Base-by-base conservation (phyloP, 2,888 invertebrate genomes). In the Acanthosoma haemorrhoidale region DNA sequence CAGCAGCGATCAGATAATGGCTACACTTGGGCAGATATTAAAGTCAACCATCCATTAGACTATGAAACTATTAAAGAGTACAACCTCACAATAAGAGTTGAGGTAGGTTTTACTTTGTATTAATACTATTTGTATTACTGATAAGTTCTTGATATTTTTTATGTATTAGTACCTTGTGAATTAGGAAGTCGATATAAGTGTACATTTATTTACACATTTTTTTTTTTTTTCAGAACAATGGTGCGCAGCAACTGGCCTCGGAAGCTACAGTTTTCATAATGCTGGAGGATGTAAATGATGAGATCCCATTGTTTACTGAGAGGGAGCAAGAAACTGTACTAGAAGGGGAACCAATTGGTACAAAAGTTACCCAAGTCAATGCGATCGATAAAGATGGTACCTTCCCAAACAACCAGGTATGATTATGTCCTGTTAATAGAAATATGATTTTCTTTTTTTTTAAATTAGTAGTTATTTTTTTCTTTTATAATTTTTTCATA, bases 301-400 rank as follows among this genome's bases (percentile, higher is more conserved):
- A 97, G 82, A 94, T 94, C 77, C 96, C 97, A 25, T 84, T 94
- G 75, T 96, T 97, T 82, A 94, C 94, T 71, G 94, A 95, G 82
- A 87, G 96, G 74, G 94, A 94, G 80, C 95, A 95, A 80, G 95
- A 95, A 83, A 95, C 94, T 4, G 95, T 96, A 71, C 84, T 94
- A 76, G 95, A 96, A 82, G 96, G 96, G 72, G 95, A 95, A 81
- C 94, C 94, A 41, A 90, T 95, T 76, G 95, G 95, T 74, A 95
- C 94, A 75, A 93, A 93, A 84, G 95, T 96, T 76, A 95, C 94
- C 38, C 93, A 94, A 84, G 94, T 96, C 79, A 94, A 95, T 82
- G 96, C 96, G 70, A 94, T 95, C 77, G 96, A 96, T 82, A 94
- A 94, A 81, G 96, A 96, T 79, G 95, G 95, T 77, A 96, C 95